Evolutionary conservation across 2,888 invertebrate genomes (phyloP), one percentile per base, ranked within the genome.

Genomic region (Anarsia innoxiella): DNA sequence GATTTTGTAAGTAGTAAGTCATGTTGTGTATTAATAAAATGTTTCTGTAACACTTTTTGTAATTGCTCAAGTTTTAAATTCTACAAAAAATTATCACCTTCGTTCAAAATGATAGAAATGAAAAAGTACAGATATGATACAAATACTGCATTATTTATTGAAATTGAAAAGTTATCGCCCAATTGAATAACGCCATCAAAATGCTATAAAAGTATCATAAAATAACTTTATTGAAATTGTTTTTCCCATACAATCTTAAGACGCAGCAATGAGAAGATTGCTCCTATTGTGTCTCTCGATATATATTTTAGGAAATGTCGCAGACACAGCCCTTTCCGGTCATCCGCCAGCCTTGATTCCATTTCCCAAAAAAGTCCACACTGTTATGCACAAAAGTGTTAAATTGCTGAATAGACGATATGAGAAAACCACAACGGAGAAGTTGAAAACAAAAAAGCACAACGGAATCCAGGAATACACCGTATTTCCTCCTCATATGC

Each of bases 321-420:
- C n/a, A n/a, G n/a, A n/a, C n/a, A n/a, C n/a, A n/a, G n/a, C n/a
- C n/a, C n/a, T n/a, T n/a, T n/a, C n/a, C n/a, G n/a, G n/a, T n/a
- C n/a, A n/a, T n/a, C n/a, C n/a, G n/a, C n/a, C n/a, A n/a, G n/a
- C n/a, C n/a, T n/a, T n/a, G n/a, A n/a, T n/a, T n/a, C n/a, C n/a
- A n/a, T 1, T 59, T 41, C 23, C 63, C 66, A 1, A 66, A 66
- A 37, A 66, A 42, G 50, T 55, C 3, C 45, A 44, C 8, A 34
- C 49, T n/a, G 34, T 44, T 3, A 12, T 50, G 2, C 55, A 53
- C 4, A 60, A 53, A 8, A 50, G 56, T 8, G 4, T 19, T n/a
- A 55, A 56, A 33, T 51, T 71, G 29, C 31, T 69, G 12, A 61
- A 72, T 15, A 61, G 59, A 12, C 68, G 62, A 46, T 62, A 57